A percentile compares a stretch with the other conserved stretches of the same genome.
Conservation (phyloP, 2,113 vertebrate species). For the Gracilinanus agilis region DNA sequence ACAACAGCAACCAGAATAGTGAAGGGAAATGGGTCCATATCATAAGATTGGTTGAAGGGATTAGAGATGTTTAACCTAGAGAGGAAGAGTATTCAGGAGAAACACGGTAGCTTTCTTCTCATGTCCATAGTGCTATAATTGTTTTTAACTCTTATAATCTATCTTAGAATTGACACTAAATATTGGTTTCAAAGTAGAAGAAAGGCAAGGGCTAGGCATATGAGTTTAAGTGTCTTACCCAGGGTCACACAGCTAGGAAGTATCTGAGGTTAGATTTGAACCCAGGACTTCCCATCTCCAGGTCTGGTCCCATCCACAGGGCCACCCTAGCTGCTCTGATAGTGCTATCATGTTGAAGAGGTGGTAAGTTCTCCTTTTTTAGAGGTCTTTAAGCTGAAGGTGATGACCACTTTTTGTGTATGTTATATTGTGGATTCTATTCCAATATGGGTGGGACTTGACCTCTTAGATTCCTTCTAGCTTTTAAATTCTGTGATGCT, state of each 20-base stretch:
- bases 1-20: not conserved
- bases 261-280: too few species aligned
- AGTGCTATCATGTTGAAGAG: not conserved
- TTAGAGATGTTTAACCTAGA: not conserved
- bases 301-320: too few species aligned
- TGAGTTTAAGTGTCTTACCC: too few species aligned
- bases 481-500: not conserved
- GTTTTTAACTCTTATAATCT: too few species aligned
- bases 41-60: not conserved
- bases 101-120: not conserved
- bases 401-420: not conserved
- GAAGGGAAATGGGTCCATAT: not conserved
- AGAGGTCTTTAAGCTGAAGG: not conserved
- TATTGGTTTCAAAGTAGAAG: too few species aligned
- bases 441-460: not conserved
- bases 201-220: too few species aligned
- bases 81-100: not conserved
- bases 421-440: not conserved
- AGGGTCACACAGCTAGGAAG: too few species aligned
- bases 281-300: too few species aligned
- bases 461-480: not conserved
- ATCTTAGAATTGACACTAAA: too few species aligned
- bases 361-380: not conserved
- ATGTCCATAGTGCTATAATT: not conserved
- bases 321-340: too few species aligned